Evolutionary conservation across 2,797 vertebrate species (phyloP).

Genomic region (Cossypha polioptera): DNA sequence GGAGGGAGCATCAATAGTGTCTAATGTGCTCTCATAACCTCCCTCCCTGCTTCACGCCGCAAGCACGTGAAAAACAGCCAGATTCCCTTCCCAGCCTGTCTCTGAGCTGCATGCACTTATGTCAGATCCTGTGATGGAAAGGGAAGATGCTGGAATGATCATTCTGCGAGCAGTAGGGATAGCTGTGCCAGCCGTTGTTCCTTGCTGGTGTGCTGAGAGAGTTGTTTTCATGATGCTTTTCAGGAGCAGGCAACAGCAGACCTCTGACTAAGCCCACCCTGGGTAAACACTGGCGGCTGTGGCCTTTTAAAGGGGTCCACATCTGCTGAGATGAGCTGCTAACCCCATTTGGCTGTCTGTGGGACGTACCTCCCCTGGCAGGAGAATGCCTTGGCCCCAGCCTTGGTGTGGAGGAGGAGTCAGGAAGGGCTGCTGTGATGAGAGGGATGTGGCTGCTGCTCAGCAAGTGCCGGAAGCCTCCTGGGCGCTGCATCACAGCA

Average conservation of each 20-base stretch:
- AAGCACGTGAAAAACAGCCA: not conserved
- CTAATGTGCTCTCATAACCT: not conserved
- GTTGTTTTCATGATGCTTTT: not conserved
- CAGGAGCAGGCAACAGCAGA: not conserved
- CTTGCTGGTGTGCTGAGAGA: not conserved
- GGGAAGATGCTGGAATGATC: not conserved
- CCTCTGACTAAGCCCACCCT: not conserved
- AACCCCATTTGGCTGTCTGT: not conserved
- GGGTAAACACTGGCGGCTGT: not conserved
- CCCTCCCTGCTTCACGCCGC: not conserved
- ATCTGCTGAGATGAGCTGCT: not conserved
- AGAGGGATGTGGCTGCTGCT: not conserved
- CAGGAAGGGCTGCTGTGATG: not conserved
- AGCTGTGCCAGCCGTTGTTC: constrained; percentile 11
- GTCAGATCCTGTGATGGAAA: not conserved
- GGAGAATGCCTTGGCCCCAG: not conserved
- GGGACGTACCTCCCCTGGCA: rapidly evolving
- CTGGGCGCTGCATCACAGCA: rapidly evolving
- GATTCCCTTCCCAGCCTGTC: not conserved
- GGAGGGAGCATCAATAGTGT: not conserved
- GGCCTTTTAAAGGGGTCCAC: too few relatives aligned
- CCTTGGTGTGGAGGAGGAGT: rapidly evolving
- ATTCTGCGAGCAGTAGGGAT: not conserved
- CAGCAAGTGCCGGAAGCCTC: not conserved
- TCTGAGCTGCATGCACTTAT: not conserved